Base-by-base conservation (phyloP, 2,888 invertebrate species). In the Tenthredo mesomela region DNA sequence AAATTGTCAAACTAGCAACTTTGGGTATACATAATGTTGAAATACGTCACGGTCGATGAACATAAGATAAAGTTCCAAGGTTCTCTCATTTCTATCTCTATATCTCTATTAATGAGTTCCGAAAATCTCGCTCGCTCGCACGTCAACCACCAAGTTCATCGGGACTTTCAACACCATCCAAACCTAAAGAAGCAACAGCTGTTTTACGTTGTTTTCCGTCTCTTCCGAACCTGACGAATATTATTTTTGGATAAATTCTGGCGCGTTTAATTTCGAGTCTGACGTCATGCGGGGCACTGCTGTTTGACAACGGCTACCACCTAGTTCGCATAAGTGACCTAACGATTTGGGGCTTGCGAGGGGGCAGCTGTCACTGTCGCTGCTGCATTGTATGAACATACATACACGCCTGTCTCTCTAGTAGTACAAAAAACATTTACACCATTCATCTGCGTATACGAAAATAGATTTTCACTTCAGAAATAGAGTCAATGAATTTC, bases 241-340 rank as follows among this genome's bases (percentile, higher is more conserved):
- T 80, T 80, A 80, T 80, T 80, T 61, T 58, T 80, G 80, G 58
- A 80, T 50, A 37, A 80, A 80, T 80, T 80, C 40, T 61, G 58
- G 80, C 80, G 40, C 61, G 37, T 37, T 18, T 29, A 12, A 80
- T 50, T 80, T 61, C 40, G 10, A 37, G 61, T 54, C n/a, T 77
- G 77, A 77, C 77, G 77, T 77, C 77, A 77, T 5, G 29, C 2
- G 9, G 73, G 40, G 21, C 15, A 37, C 10, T 43, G n/a, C 29
- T 37, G 10, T 75, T 50, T 40, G 29, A 75, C 29, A 47, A 18
- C 75, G 50, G 21, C 25, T n/a, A 73, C 43, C 73, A 25, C n/a
- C 21, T 47, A 47, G 47, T 43, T 43, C 21, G 25, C 40, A n/a
- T n/a, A 10, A 43, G 43, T 40, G 43, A 73, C 25, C n/a, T 5